Evolutionary conservation across 2,113 vertebrate species (phyloP), one percentile per base, ranked within the genome.

Genomic region (Drymodes brunneopygia): DNA sequence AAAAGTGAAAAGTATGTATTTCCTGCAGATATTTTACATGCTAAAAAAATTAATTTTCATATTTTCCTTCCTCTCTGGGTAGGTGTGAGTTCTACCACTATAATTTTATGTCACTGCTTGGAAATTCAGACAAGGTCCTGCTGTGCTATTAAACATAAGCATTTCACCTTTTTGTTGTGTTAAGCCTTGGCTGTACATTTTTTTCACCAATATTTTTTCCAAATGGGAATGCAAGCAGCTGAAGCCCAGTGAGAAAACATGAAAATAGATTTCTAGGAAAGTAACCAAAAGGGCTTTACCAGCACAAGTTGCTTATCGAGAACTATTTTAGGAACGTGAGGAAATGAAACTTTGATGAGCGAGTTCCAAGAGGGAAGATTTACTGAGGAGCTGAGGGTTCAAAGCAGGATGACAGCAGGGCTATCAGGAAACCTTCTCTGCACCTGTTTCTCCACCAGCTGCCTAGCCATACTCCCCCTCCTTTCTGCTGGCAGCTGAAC

Each of bases 361-460:
- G 72, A 79, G 77, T 86, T 97, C 92, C 94, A 95, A 86, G 81
- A 74, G 73, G 82, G 86, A 96, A 94, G 90, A 96, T 96, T 97
- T 97, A 97, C 86, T 40, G 92, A 90, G 82, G 88, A 92, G 93
- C 65, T 84, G 70, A 86, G 53, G 69, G 72, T 94, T 97, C 94
- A 97, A 97, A 95, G 95, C 57, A 56, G 61, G 72, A 95, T 94
- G 94, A 95, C 88, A 96, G 90, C 72, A 18, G 0, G 0, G 61
- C 60, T 97, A 94, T 95, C 82, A 69, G 80, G 72, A 97, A 94
- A 93, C 90, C 72, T 81, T 90, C 95, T 67, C 88, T 67, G 80
- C 95, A 96, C 96, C 96, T 97, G 96, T 96, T 94, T 86, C 94
- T 96, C 60, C 61, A 92, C 86, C 95, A 97, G 90, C 94, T 95